Evolutionary conservation across 2,888 invertebrate genomes (phyloP), one percentile per base, ranked within the genome.

Genomic region (Aphrophora alni): DNA sequence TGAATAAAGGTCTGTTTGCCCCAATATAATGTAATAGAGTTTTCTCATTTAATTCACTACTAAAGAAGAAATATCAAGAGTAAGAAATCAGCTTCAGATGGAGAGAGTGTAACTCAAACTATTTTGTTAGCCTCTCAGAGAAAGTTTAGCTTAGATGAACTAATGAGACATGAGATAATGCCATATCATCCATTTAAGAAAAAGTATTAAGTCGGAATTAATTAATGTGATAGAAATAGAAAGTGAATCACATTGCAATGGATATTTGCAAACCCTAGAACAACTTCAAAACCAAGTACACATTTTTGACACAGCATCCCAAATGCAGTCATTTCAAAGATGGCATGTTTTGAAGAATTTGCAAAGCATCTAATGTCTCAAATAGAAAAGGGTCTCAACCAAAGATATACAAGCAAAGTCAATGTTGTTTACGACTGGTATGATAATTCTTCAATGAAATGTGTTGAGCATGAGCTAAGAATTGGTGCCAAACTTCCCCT

Each of bases 361-460:
- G 70, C 70, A 2, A 21, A 70, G 27, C 24, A 70, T 21, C 70
- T 26, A 4, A 21, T 70, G 7, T 14, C 14, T 21, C 70, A 70
- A 21, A 70, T 70, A 26, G 70, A 70, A 70, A 70, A 2, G 14
- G 70, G 26, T 5, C 24, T 70, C 3, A 14, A 8, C 70, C 70
- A 70, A 21, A 21, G 24, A 70, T 14, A 70, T 70, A 70, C 70
- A 10, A 21, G 24, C 24, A 8, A 27, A 70, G 70, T 70, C 14
- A 27, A 70, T 70, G 70, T 70, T 3, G 70, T 70, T 70, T 70
- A 70, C 70, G 70, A 70, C 70, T 21, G 70, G 25, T 70, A 70
- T 70, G 17, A 21, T 17, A 27, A 68, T 68, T 4, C 69, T 8
- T 68, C 69, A 68, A 68, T 68, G 69, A 68, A 68, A 14, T 24